Evolutionary conservation across 2,888 invertebrate genomes (phyloP), one percentile per base, ranked within the genome.

Genomic region (Hirtodrosophila duncani): DNA sequence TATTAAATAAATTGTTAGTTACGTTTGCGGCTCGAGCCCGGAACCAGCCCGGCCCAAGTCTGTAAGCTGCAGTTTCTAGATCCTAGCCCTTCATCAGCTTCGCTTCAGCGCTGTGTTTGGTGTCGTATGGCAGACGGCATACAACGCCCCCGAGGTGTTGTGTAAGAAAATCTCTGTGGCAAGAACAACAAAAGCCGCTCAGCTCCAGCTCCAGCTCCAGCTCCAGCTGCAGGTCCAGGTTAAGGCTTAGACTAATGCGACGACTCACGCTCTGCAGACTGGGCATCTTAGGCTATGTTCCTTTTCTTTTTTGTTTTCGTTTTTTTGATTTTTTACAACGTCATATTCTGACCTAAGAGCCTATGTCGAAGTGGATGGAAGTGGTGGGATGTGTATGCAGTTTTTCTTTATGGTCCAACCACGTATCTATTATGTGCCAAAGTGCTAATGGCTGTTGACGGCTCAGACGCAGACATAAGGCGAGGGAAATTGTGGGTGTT

Each of bases 1-100:
- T 81, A 83, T 84, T 84, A 83, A 84, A 83, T 83, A 83, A 83
- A 83, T 84, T 84, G 83, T 84, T 81, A 84, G 79, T 82, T 84
- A 83, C 81, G 81, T 83, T n/a, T 63, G 50, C 60, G 52, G 72
- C 59, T 58, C 39, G 55, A 49, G 51, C 52, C 46, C 44, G 39
- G 57, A 60, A 36, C 42, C 38, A 42, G 42, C 38, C 59, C 41
- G 44, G 31, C 45, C 42, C 55, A 56, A 33, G 5, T 16, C 9
- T 2, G n/a, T 8, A 5, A 4, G 6, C n/a, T 14, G 30, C 1
- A 30, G 30, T n/a, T 44, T 30, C 30, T 50, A 14, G 45, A 30
- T 31, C 43, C 57, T 38, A 46, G 49, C 74, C 60, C 72, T 61
- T 65, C 58, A 53, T 34, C 46, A 43, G 44, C 31, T 56, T 57